phyloP scores from a whole-genome alignment of 1,140 invertebrate species.

The Bradysia coprophila region DNA sequence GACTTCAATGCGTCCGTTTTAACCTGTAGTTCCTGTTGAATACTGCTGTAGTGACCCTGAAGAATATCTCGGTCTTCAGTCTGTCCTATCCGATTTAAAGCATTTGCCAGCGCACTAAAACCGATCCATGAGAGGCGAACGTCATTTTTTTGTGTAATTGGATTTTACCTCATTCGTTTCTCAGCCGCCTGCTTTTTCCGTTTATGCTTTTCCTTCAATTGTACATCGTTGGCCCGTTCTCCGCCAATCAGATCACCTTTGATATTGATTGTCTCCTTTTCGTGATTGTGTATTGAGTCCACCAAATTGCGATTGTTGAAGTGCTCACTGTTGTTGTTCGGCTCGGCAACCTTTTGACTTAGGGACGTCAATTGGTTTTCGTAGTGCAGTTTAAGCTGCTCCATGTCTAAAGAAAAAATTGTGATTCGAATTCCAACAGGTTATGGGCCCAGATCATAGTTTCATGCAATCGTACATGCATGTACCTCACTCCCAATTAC shows the following conservation, averaged over 20 bases:
- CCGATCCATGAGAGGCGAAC: not conserved
- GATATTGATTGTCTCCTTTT: constrained; percentile 28
- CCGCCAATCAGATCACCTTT: constrained; percentile 63
- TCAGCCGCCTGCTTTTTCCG: constrained; percentile 51
- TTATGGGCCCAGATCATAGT: too few relatives aligned
- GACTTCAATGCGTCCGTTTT: constrained; percentile 52
- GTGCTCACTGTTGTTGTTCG: not conserved
- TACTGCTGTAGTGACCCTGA: constrained; percentile 46
- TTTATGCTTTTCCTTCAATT: constrained; percentile 45
- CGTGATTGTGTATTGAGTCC: not conserved
- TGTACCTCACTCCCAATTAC: not conserved
- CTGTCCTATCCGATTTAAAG: constrained; percentile 50
- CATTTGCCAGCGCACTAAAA: constrained; percentile 36
- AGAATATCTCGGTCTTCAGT: constrained; percentile 37
- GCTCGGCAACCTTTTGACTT: not conserved
- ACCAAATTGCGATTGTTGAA: not conserved
- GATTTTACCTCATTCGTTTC: constrained; percentile 29
- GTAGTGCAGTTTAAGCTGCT: constrained; percentile 7
- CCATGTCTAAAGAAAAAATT: constrained; percentile 15
- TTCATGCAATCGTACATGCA: not conserved
- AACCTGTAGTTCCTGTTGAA: constrained; percentile 53
- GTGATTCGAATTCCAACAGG: not conserved
- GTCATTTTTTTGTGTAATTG: not conserved
- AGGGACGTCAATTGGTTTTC: constrained; percentile 4
- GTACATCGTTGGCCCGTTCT: constrained; percentile 51